Percentiles rank a stretch among this genome's conserved stretches.
Evolutionary conservation across 2,888 invertebrate genomes (phyloP).

Genomic region (Protophormia terraenovae): DNA sequence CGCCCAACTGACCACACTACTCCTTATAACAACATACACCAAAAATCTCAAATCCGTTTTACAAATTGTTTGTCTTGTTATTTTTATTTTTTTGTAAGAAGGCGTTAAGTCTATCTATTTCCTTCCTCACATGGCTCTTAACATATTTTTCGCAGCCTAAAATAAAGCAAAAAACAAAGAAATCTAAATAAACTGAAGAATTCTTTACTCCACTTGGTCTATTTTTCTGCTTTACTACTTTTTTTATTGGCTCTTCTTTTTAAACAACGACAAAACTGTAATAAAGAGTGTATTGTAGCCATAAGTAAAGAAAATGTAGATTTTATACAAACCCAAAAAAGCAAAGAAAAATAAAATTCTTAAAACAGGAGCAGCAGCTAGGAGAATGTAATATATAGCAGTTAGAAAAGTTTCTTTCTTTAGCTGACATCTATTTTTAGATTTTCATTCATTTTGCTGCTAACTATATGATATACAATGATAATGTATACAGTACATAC

Average conservation of each 20-base stretch:
- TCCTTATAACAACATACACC: neutral
- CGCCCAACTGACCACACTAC: neutral
- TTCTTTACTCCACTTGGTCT: too few relatives aligned
- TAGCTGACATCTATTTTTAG: slow-evolving; percentile 65
- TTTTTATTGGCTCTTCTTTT: neutral
- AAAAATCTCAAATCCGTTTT: neutral
- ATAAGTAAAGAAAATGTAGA: neutral
- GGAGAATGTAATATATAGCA: slow-evolving; percentile 29
- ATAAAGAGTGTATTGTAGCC: neutral
- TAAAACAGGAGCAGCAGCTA: neutral
- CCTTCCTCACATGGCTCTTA: neutral
- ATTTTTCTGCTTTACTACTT: too few relatives aligned
- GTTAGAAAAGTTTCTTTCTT: slow-evolving; percentile 10
- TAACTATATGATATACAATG: slow-evolving; percentile 19
- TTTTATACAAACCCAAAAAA: neutral
- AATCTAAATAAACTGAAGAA: neutral
- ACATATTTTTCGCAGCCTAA: neutral
- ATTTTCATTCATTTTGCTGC: slow-evolving; percentile 58
- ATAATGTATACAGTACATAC: neutral
- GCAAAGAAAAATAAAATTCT: too few relatives aligned
- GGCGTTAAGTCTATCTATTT: neutral
- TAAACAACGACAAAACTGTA: neutral
- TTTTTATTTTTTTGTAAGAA: neutral
- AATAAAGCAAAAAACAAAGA: neutral
- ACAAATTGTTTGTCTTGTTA: neutral